Conservation (phyloP, 2,113 vertebrate species). For the Calonectris borealis region DNA sequence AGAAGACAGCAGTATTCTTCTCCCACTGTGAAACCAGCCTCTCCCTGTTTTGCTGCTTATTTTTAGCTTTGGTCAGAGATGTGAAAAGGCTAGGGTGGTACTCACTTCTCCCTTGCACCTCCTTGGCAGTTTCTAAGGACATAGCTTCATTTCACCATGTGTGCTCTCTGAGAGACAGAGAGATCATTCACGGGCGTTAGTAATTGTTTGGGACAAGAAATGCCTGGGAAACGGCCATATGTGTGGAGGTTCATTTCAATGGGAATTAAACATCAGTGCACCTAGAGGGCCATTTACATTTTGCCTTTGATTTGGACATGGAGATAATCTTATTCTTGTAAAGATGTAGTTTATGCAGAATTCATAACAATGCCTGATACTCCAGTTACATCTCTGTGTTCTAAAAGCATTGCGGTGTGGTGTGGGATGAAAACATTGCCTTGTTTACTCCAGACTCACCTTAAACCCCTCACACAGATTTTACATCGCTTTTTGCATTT, state of each 20-base stretch:
- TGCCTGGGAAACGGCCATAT: not conserved
- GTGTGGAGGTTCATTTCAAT: not conserved
- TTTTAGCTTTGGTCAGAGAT: not conserved
- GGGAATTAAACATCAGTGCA: not conserved
- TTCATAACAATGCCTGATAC: not conserved
- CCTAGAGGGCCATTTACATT: not conserved
- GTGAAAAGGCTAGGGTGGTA: not conserved
- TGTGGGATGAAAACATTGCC: not conserved
- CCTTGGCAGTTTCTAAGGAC: not conserved
- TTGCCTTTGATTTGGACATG: not conserved
- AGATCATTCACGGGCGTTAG: not conserved
- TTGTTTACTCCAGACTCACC: conserved; percentile 21
- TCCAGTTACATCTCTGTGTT: not conserved
- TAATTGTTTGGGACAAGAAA: not conserved
- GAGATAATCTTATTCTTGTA: not conserved
- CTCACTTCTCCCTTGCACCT: not conserved
- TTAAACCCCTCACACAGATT: not conserved
- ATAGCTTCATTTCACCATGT: not conserved
- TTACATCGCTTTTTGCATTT: not conserved
- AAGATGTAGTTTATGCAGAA: not conserved
- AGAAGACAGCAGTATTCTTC: not conserved
- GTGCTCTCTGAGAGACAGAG: not conserved
- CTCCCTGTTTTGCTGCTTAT: not conserved
- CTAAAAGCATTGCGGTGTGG: not conserved
- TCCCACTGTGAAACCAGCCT: not conserved